These are phyloP conservation scores for Deilephila porcellus DNA, from an alignment of 2,888 invertebrate genomes.

Conservation along the genomic window DNA sequence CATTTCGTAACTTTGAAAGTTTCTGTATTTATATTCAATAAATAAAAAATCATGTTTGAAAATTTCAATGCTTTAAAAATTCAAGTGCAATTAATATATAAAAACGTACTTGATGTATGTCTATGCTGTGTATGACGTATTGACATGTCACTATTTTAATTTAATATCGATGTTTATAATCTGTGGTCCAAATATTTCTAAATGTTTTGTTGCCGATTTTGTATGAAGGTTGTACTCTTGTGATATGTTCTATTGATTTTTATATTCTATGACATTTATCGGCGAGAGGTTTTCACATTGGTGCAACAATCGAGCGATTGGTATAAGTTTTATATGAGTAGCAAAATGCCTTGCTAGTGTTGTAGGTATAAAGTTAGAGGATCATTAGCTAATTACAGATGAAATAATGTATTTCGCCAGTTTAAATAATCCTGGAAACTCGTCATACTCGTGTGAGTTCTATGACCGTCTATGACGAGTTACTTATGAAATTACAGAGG, in stretches of 20 bases:
- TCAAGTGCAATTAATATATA: neutral
- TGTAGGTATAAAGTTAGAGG: too few species aligned
- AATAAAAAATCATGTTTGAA: neutral
- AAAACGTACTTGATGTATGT: neutral
- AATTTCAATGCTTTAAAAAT: neutral
- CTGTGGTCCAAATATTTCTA: constrained; percentile 24
- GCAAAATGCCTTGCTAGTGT: neutral
- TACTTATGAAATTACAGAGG: too few species aligned
- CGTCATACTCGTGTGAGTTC: too few species aligned
- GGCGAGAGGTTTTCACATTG: neutral
- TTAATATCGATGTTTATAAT: neutral
- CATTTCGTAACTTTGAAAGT: neutral
- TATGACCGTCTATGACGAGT: too few species aligned
- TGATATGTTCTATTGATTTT: constrained; percentile 14
- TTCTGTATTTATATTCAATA: neutral
- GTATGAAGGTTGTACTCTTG: constrained; percentile 24
- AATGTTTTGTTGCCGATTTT: constrained; percentile 12
- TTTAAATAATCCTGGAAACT: too few species aligned
- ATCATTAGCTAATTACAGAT: too few species aligned
- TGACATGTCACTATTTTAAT: neutral
- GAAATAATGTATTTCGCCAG: too few species aligned
- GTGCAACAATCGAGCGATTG: neutral
- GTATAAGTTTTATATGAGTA: neutral
- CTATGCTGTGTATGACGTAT: neutral
- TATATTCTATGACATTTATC: neutral